Evolutionary conservation across 2,888 invertebrate genomes (phyloP).

Genomic region (Loripinus fragilis): DNA sequence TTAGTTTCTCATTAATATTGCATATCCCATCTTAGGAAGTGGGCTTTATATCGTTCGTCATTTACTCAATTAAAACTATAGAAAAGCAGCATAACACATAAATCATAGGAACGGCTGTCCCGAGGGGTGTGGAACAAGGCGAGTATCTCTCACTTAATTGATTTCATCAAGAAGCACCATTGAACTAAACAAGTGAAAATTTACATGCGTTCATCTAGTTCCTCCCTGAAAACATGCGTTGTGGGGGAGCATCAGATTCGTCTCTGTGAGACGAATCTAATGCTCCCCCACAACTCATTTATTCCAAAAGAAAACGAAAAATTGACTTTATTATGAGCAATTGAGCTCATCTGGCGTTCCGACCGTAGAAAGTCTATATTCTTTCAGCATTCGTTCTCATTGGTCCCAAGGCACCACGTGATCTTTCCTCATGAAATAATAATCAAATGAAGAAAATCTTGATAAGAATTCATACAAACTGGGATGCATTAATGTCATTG

Average conservation of each 20-base stretch:
- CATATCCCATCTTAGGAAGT: conserved; percentile 60
- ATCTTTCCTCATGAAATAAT: conserved; percentile 15
- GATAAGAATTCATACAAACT: conserved; percentile 5
- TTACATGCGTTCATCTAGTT: too few species aligned
- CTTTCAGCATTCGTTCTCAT: background rate
- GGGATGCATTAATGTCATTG: background rate
- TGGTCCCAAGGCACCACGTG: background rate
- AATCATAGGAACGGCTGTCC: conserved; percentile 37
- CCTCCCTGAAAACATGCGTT: too few species aligned
- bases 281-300: too few species aligned
- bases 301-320: too few species aligned
- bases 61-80: conserved; percentile 61
- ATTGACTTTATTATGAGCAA: too few species aligned
- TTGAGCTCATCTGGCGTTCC: too few species aligned
- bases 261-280: too few species aligned
- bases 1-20: conserved; percentile 62
- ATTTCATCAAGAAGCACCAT: conserved; percentile 24
- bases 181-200: too few species aligned
- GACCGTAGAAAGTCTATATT: background rate
- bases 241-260: too few species aligned
- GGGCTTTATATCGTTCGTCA: conserved; percentile 53
- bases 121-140: conserved; percentile 38
- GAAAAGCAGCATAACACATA: conserved; percentile 50
- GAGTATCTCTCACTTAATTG: conserved; percentile 42
- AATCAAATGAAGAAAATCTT: conserved; percentile 14